phyloP scores from a whole-genome alignment of 2,888 invertebrate species.

The Tenthredo mesomela region DNA sequence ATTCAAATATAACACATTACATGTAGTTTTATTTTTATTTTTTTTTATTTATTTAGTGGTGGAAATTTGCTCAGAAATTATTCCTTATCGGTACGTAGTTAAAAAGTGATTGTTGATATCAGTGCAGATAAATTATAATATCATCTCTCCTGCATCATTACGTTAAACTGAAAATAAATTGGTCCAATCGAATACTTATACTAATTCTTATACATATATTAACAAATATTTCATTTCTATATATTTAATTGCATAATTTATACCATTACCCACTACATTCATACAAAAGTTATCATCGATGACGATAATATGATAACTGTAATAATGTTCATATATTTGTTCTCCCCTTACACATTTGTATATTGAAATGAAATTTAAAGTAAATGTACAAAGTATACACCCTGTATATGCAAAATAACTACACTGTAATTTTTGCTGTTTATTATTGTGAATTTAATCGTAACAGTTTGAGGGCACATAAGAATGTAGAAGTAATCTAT shows the following conservation, averaged over 20 bases:
- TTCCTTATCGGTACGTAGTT: conserved; percentile 7
- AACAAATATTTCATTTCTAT: neutral
- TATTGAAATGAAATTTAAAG: neutral
- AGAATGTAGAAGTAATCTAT: conserved; percentile 19
- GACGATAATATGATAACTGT: neutral
- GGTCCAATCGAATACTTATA: neutral
- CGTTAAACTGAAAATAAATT: neutral
- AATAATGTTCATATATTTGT: neutral
- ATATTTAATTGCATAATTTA: neutral
- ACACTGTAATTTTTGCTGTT: neutral
- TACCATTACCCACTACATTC: neutral
- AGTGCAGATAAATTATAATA: neutral
- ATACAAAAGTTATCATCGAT: neutral
- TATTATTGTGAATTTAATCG: neutral
- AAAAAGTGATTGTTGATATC: neutral
- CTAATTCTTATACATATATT: neutral
- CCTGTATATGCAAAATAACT: neutral
- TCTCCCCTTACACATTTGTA: neutral
- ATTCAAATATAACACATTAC: neutral
- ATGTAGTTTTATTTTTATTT: neutral
- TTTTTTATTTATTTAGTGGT: neutral
- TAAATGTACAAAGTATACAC: too few relatives aligned
- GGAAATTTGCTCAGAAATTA: conserved; percentile 38
- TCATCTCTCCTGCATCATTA: neutral
- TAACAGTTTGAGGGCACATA: neutral